phyloP scores from a whole-genome alignment of 2,888 invertebrate genomes.

The Morpho deidamia region DNA sequence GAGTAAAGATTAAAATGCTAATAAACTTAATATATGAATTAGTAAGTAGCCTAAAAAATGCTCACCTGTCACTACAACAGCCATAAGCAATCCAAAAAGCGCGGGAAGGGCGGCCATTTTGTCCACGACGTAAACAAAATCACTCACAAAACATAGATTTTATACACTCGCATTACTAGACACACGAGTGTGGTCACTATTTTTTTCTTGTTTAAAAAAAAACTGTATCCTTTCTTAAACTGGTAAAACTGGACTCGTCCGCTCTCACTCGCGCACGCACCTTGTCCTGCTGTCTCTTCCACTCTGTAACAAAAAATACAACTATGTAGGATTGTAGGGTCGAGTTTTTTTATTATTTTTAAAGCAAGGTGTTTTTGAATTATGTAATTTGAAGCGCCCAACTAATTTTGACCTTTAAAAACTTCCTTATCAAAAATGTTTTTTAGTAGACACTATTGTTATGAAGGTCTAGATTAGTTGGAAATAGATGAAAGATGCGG shows the following conservation, averaged over 20 bases:
- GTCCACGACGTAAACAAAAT: slow-evolving; percentile 37
- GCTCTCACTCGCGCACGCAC: slow-evolving; percentile 37
- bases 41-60: background rate
- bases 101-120: slow-evolving; percentile 69
- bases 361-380: slow-evolving; percentile 40
- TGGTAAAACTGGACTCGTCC: slow-evolving; percentile 52
- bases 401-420: slow-evolving; percentile 5
- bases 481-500: slow-evolving; percentile 2
- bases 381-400: slow-evolving; percentile 35
- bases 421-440: background rate
- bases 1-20: no score
- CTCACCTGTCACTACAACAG: slow-evolving; percentile 59
- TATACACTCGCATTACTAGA: slow-evolving; percentile 60
- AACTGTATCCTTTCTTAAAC: slow-evolving; percentile 35
- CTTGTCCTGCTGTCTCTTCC: slow-evolving; percentile 36
- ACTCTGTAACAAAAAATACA: slow-evolving; percentile 66
- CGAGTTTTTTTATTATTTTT: slow-evolving; percentile 34
- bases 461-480: background rate
- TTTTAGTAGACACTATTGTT: background rate
- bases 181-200: slow-evolving; percentile 42
- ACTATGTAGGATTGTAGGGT: slow-evolving; percentile 36
- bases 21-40: no score
- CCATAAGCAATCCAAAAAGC: slow-evolving; percentile 60
- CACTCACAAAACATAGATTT: slow-evolving; percentile 46
- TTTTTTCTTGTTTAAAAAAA: slow-evolving; percentile 36